These are phyloP conservation scores for Oscheius sp. DNA, from an alignment of 1,140 invertebrate genomes.

Conservation along the genomic window DNA sequence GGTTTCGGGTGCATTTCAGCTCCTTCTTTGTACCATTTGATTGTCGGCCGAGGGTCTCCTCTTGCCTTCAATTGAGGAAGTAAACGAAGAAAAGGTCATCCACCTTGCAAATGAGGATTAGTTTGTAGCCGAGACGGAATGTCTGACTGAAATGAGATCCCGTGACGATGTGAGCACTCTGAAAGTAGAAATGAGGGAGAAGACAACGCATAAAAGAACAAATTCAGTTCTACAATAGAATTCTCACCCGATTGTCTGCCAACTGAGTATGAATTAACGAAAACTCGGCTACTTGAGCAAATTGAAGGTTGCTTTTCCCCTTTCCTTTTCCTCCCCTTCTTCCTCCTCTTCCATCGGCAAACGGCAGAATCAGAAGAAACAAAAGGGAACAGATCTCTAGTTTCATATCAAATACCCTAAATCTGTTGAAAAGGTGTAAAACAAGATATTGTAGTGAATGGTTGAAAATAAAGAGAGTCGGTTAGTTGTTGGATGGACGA, in stretches of 20 bases:
- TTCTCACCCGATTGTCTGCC: conserved; percentile 57
- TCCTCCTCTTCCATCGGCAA: conserved; percentile 51
- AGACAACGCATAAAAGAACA: neutral
- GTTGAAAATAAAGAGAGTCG: too few relatives aligned
- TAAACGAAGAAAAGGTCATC: neutral
- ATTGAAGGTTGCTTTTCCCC: conserved; percentile 59
- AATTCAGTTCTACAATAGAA: neutral
- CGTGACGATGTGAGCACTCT: conserved; percentile 59
- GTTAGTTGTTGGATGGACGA: too few relatives aligned
- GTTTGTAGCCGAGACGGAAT: conserved; percentile 58
- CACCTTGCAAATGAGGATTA: conserved; percentile 54
- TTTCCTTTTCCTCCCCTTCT: conserved; percentile 58
- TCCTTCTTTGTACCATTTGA: conserved; percentile 59
- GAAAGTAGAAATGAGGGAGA: conserved; percentile 16
- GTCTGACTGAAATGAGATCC: conserved; percentile 57
- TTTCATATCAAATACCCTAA: too few relatives aligned
- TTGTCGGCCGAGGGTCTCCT: conserved; percentile 41
- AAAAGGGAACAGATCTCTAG: too few relatives aligned
- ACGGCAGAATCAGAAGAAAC: too few relatives aligned
- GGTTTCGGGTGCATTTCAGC: conserved; percentile 57
- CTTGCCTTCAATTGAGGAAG: conserved; percentile 24
- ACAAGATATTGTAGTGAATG: too few relatives aligned
- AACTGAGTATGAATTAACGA: conserved; percentile 55
- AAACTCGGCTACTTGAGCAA: conserved; percentile 60
- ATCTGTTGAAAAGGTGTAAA: too few relatives aligned